A percentile compares a stretch with the other conserved stretches of the same genome.
Conservation (phyloP, 2,113 vertebrate species). For the Loxodonta africana region DNA sequence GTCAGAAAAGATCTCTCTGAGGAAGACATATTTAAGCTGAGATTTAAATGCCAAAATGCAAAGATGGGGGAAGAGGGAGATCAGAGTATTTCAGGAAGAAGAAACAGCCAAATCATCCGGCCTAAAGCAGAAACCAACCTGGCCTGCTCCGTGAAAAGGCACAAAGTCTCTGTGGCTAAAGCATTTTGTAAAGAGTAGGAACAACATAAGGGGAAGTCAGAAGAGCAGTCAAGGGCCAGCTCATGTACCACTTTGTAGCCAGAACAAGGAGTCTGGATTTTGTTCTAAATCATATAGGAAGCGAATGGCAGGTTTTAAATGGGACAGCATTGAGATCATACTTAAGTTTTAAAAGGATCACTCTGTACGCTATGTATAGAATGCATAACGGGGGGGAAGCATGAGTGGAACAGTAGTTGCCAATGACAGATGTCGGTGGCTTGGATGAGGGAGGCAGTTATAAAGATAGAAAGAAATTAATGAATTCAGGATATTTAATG, state of each 20-base stretch:
- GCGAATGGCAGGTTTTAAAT: not conserved
- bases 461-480: constrained; percentile 26
- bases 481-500: not conserved
- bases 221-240: not conserved
- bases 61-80: not conserved
- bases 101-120: not conserved
- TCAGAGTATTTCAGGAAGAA: not conserved
- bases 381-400: not conserved
- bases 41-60: constrained; percentile 14
- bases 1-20: not conserved
- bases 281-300: constrained; percentile 8
- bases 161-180: not conserved
- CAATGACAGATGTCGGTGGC: not conserved
- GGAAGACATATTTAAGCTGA: not conserved
- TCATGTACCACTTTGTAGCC: not conserved
- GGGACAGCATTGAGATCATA: not conserved
- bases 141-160: not conserved
- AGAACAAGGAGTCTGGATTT: not conserved
- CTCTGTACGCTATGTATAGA: not conserved
- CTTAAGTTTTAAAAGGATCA: constrained; percentile 28
- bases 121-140: not conserved
- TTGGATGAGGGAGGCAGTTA: not conserved
- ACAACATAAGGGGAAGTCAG: not conserved
- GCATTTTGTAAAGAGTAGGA: not conserved
- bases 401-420: not conserved